Evolutionary conservation across 2,888 invertebrate genomes (phyloP), one percentile per base, ranked within the genome.

Genomic region (Zeuzera pyrina): DNA sequence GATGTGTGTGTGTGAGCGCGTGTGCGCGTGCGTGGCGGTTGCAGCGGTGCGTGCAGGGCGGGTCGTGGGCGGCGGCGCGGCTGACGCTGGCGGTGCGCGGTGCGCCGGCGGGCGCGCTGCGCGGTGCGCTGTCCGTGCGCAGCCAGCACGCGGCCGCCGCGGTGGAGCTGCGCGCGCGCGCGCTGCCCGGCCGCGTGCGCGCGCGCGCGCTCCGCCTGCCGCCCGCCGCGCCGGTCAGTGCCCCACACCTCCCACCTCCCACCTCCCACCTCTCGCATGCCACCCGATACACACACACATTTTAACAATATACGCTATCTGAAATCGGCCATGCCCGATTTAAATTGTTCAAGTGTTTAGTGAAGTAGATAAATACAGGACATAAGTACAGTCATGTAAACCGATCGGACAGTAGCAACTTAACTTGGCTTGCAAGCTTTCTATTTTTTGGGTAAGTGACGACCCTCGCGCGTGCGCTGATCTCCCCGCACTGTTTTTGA

Each of bases 111-210:
- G 54, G 59, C 23, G 26, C 30, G 23, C 39, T 45, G 35, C 36
- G 39, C 31, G 52, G 52, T 22, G 34, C 25, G n/a, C 29, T 33
- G 33, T 30, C 25, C 41, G 29, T 50, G 31, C 41, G 39, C 36
- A 28, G 47, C 25, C 34, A 5, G 85, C 88, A 74, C 85, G 85
- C 26, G 85, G 86, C 15, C 3, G 88, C 89, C 43, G 76, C 87
- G 53, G 85, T 87, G 3, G 83, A 85, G 41, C 85, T 86, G 2
- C 74, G 77, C 28, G 76, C 89, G 30, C 86, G 86, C 31, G 12
- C 31, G 10, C 39, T 54, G 35, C 30, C 12, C 8, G 47, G 56
- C 22, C 45, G 45, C 33, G 33, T 52, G 38, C 41, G 30, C 40
- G 41, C 43, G 43, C 41, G 14, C 29, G 13, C 48, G 34, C 34